phyloP scores from a whole-genome alignment of 2,113 vertebrate genomes.

The Cochlearius cochlearius region DNA sequence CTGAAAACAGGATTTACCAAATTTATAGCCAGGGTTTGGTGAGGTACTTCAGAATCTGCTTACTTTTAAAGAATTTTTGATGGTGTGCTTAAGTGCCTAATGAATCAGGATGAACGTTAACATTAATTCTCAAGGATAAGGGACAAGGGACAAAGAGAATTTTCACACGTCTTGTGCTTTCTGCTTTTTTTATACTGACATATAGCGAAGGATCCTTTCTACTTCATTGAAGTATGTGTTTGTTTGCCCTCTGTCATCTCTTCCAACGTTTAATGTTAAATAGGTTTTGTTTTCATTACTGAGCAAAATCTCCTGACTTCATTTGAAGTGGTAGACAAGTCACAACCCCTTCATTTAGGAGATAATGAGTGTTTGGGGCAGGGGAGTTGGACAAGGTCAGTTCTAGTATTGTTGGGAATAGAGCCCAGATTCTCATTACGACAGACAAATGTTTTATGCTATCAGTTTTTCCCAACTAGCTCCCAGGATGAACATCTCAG shows the following conservation, averaged over 20 bases:
- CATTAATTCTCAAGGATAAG: neutral
- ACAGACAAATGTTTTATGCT: neutral
- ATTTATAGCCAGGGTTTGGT: neutral
- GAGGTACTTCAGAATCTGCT: neutral
- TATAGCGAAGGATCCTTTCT: neutral
- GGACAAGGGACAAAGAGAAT: neutral
- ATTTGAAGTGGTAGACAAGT: neutral
- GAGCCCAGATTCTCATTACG: neutral
- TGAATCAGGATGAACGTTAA: neutral
- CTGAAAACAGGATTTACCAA: neutral
- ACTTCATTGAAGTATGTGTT: neutral
- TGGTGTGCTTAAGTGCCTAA: neutral
- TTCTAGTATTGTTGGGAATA: neutral
- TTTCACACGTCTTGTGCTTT: neutral
- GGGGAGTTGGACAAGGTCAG: neutral
- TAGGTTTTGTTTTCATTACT: neutral
- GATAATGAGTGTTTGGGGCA: neutral
- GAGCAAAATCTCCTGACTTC: neutral
- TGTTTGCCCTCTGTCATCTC: neutral
- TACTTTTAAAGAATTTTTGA: neutral
- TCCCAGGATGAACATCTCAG: neutral
- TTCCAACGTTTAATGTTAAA: neutral
- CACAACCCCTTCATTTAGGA: neutral
- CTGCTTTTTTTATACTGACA: neutral
- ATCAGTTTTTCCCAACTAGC: neutral